Evolutionary conservation across 2,888 invertebrate species (phyloP), one percentile per base, ranked within the genome.

Genomic region (Seira musarum): DNA sequence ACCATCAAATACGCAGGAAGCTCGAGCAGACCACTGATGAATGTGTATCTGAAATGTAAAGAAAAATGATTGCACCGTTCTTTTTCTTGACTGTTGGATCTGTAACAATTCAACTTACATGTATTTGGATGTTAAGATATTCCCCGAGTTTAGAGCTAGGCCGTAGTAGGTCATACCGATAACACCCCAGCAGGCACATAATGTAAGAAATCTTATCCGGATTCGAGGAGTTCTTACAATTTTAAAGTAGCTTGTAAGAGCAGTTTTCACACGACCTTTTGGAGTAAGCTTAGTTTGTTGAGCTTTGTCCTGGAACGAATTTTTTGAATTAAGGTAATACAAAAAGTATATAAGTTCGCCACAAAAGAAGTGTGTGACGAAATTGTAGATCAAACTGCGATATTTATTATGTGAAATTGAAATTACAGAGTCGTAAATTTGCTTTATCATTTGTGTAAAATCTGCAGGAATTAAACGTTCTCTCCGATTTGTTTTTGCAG

Each of bases 151-250:
- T 6, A 78, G 49, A n/a, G 73, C 82, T 5, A 82, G 24, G 8
- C 82, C 82, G 25, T 82, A 82, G 25, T 82, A 82, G 15, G 74
- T 70, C 66, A 78, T 46, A 22, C 70, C 66, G 15, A 82, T 78
- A 15, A 53, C 53, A 6, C 53, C 19, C 77, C 77, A 77, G 46
- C 60, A 75, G 25, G 75, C 30, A 24, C 40, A 69, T n/a, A 80
- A 19, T 17, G 30, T 49, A 6, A 70, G 13, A 19, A 64, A 61
- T 3, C 70, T 10, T 0, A 22, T 6, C 2, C 74, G 53, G 19
- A 80, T 70, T 46, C 17, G 25, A 8, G 74, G 66, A n/a, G 74
- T 69, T 10, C 30, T 46, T 10, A 73, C 5, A 35, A 79, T 22
- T 5, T 25, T 66, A 15, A 66, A 17, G n/a, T 61, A 69, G 13